These are phyloP conservation scores for Chalcis sispes DNA, from an alignment of 2,888 invertebrate species.

Conservation along the genomic window DNA sequence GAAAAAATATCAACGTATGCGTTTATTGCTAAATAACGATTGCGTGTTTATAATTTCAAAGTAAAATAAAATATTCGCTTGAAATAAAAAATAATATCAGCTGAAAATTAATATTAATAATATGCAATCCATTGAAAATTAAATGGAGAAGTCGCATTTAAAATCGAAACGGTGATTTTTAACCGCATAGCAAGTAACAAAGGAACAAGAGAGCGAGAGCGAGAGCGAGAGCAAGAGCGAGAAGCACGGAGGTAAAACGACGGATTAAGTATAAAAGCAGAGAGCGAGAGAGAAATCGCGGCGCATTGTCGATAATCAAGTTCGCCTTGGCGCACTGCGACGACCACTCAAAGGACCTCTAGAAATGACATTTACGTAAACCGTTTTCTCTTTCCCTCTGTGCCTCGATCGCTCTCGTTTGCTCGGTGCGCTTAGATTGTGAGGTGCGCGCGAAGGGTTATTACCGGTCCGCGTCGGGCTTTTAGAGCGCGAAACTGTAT, in stretches of 20 bases:
- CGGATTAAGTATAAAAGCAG: no score
- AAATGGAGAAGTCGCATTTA: not conserved
- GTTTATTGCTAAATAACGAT: no score
- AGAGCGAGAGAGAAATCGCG: slow-evolving; percentile 3
- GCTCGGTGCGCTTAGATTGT: not conserved
- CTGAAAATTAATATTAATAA: no score
- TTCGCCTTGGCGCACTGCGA: slow-evolving; percentile 1
- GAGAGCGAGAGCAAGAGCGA: no score
- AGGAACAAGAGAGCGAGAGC: no score
- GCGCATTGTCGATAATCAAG: slow-evolving; percentile 41
- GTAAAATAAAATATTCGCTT: not conserved
- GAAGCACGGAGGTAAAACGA: no score
- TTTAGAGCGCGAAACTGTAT: slow-evolving; percentile 49
- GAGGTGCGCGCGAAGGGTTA: not conserved
- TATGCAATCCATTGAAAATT: no score
- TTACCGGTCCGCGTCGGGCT: slow-evolving; percentile 36
- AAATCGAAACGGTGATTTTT: no score
- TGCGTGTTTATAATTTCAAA: not conserved
- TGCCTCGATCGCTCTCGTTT: not conserved
- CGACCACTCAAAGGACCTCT: slow-evolving; percentile 23
- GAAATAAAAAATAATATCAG: slow-evolving; percentile 16
- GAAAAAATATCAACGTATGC: not conserved
- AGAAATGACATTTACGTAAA: slow-evolving; percentile 37
- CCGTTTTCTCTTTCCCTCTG: no score
- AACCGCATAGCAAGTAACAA: no score